Conservation (phyloP, 2,113 vertebrate genomes). For the Alaudala cheleensis region DNA sequence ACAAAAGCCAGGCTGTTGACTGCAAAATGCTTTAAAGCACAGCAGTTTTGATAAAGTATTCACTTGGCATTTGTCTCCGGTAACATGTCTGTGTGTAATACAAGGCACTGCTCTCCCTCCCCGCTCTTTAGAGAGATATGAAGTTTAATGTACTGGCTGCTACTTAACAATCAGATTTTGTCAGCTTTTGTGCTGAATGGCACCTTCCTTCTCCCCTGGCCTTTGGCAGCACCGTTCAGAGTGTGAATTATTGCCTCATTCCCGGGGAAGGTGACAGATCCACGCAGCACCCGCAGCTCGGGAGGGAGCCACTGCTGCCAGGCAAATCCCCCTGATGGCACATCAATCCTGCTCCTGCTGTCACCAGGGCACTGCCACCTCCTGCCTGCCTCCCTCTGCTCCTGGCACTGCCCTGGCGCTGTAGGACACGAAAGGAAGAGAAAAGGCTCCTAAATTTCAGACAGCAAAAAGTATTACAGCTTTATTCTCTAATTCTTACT, state of each 20-base stretch:
- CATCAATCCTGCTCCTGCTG: background rate
- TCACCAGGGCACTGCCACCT: background rate
- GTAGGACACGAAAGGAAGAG: no score
- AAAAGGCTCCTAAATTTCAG: no score
- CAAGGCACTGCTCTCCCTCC: background rate
- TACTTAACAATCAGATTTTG: constrained; percentile 45
- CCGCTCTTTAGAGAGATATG: background rate
- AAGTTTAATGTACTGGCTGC: constrained; percentile 31
- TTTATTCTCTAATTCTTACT: no score
- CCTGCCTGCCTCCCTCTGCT: background rate
- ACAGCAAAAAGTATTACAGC: no score
- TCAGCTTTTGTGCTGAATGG: constrained; percentile 35
- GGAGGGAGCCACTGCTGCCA: background rate
- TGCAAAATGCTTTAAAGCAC: background rate
- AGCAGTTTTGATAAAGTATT: background rate
- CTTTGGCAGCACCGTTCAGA: background rate
- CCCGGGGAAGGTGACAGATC: background rate
- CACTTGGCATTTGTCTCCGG: constrained; percentile 28
- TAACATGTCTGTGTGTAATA: background rate
- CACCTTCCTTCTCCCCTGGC: background rate
- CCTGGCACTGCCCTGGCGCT: background rate
- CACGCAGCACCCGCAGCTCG: background rate
- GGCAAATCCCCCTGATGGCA: background rate
- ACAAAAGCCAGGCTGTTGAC: background rate
- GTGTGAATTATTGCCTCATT: background rate